A percentile compares a stretch with the other conserved stretches of the same genome.
Evolutionary conservation across 2,797 vertebrate species (phyloP).

Genomic region (Anguilla anguilla): DNA sequence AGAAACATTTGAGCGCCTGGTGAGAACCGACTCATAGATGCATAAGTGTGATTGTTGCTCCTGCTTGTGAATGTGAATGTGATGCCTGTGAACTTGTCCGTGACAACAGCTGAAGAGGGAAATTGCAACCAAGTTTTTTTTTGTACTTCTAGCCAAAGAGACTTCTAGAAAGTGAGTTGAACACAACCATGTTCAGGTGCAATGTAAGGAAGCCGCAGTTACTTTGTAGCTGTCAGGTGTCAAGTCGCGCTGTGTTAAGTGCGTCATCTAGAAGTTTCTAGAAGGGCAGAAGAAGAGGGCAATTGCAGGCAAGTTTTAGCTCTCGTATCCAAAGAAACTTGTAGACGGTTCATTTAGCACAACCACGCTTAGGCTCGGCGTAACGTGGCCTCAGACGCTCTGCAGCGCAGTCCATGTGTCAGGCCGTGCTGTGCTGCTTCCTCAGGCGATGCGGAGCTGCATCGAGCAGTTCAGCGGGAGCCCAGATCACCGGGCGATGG

Average conservation of each 20-base stretch:
- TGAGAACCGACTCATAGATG: neutral
- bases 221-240: neutral
- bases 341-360: neutral
- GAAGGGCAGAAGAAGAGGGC: no score
- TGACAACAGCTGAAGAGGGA: neutral
- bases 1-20: neutral
- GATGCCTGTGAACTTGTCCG: neutral
- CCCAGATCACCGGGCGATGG: slow-evolving; percentile 71
- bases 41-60: neutral
- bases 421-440: no score
- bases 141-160: no score
- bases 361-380: neutral
- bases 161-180: no score
- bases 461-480: slow-evolving; percentile 79
- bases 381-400: neutral
- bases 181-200: neutral
- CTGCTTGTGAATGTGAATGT: neutral
- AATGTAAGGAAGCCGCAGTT: neutral
- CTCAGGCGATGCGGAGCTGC: slow-evolving; percentile 81
- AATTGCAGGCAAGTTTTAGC: no score
- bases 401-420: neutral
- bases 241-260: neutral
- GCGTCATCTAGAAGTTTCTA: no score
- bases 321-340: no score
- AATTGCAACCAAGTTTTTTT: neutral